A percentile compares a stretch with the other conserved stretches of the same genome.
Conservation (phyloP, 2,797 vertebrate species). For the Rhabdomys pumilio region DNA sequence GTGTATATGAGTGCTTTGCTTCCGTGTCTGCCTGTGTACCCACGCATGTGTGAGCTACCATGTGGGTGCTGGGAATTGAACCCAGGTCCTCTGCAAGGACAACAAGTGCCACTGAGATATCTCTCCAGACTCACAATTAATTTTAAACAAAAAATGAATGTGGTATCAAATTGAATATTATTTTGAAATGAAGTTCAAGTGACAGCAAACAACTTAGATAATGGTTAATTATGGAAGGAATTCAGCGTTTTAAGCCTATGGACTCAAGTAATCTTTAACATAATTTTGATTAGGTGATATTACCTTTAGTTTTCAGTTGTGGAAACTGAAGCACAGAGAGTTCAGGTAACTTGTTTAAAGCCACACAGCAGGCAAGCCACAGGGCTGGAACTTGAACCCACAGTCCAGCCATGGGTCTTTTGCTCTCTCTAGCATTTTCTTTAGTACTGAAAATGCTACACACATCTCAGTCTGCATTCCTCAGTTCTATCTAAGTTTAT, state of each 20-base stretch:
- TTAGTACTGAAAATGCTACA: background rate
- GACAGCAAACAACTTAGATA: background rate
- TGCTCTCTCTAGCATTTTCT: background rate
- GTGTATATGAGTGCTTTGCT: background rate
- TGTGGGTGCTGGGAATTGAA: background rate
- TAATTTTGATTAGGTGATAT: background rate
- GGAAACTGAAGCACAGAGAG: background rate
- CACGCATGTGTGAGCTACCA: background rate
- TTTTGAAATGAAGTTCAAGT: constrained; percentile 29
- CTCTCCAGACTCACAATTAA: background rate
- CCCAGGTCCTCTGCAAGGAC: background rate
- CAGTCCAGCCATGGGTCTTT: background rate
- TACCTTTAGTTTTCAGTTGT: constrained; percentile 15
- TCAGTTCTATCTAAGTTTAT: constrained; percentile 16
- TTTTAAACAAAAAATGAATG: constrained; percentile 44
- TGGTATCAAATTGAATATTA: background rate
- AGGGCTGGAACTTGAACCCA: background rate
- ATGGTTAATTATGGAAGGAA: background rate
- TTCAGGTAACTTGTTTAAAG: background rate
- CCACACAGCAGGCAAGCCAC: background rate
- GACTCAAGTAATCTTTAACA: background rate
- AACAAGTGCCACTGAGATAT: background rate
- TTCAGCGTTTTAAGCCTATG: background rate
- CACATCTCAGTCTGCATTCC: background rate
- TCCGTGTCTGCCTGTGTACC: background rate